Evolutionary conservation across 2,888 invertebrate species (phyloP).

Genomic region (Melangyna quadrimaculata): DNA sequence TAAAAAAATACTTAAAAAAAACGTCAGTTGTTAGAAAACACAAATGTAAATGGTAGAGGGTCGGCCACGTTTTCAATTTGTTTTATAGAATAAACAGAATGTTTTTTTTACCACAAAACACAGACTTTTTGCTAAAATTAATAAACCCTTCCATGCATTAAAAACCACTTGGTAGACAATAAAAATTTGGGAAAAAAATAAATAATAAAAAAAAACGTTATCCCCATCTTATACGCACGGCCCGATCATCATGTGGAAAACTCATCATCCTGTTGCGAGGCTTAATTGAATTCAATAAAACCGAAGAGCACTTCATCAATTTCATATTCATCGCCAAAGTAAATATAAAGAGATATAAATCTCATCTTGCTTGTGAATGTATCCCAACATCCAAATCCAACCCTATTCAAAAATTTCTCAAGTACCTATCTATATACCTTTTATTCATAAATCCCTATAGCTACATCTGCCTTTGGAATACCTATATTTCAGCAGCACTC

Average conservation of each 20-base stretch:
- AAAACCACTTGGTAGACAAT: constrained; percentile 15
- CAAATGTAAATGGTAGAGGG: not conserved
- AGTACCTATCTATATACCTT: not conserved
- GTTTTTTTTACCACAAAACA: not conserved
- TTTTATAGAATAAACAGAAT: not conserved
- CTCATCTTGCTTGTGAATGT: constrained; percentile 63
- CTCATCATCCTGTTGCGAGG: constrained; percentile 54
- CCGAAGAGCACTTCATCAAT: constrained; percentile 70
- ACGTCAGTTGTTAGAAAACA: no score
- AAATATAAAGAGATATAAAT: constrained; percentile 59
- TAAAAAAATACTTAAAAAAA: no score
- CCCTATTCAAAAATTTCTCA: constrained; percentile 8
- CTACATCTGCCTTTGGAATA: constrained; percentile 53
- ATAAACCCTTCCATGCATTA: constrained; percentile 18
- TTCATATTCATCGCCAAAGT: constrained; percentile 68
- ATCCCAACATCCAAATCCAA: not conserved
- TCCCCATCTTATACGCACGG: not conserved
- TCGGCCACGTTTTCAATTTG: not conserved
- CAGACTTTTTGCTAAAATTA: not conserved
- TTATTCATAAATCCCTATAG: constrained; percentile 50
- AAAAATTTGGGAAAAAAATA: constrained; percentile 12
- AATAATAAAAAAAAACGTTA: not conserved
- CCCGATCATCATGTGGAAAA: not conserved
- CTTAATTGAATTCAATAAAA: constrained; percentile 70
- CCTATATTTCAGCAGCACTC: no score